Conservation (phyloP, 2,797 vertebrate genomes). For the Gallinago nigripennis region DNA sequence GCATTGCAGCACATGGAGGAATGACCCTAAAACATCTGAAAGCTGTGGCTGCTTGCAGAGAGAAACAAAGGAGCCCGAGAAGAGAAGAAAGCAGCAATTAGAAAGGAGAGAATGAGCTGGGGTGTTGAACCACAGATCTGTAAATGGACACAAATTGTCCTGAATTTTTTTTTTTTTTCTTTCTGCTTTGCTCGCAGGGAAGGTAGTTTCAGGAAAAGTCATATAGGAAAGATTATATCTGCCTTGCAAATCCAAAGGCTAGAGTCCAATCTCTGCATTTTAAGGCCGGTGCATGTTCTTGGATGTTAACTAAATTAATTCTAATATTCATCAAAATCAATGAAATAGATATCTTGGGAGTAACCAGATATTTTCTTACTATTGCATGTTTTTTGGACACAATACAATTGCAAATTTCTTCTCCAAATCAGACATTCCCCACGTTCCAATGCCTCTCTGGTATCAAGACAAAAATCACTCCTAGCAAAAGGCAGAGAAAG, state of each 20-base stretch:
- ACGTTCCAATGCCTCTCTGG: rapidly evolving
- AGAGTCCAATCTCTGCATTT: background rate
- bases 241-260: background rate
- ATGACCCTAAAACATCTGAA: slow-evolving; percentile 50
- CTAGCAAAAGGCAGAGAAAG: background rate
- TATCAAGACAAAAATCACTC: background rate
- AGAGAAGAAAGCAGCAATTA: slow-evolving; percentile 61
- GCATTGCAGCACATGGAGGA: slow-evolving; percentile 21
- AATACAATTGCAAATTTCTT: background rate
- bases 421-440: background rate
- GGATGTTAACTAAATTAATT: background rate
- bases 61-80: slow-evolving; percentile 35
- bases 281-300: background rate
- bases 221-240: background rate
- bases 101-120: slow-evolving; percentile 29
- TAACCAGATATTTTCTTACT: background rate
- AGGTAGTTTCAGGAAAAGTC: background rate
- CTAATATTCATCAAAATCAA: background rate
- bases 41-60: slow-evolving; percentile 43
- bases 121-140: slow-evolving; percentile 23
- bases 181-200: background rate
- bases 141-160: slow-evolving; percentile 37
- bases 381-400: rapidly evolving
- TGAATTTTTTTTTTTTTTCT: background rate
- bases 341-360: background rate